Base-by-base conservation (phyloP, 1,140 invertebrate species). In the Epicauta chinensis region DNA sequence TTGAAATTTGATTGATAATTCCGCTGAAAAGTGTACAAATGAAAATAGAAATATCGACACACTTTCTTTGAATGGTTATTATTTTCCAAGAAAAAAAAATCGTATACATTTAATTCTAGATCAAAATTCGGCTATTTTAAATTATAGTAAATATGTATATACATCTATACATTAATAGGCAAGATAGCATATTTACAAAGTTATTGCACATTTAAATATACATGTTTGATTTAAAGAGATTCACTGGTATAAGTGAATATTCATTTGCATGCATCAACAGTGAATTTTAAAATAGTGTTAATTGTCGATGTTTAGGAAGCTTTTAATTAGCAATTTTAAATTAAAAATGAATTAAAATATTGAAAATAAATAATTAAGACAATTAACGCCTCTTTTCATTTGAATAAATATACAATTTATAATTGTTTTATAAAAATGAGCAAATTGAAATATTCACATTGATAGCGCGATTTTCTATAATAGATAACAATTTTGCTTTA, bases 161-260 rank as follows among this genome's bases (percentile, higher is more conserved):
- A 69, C 68, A 70, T 64, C 63, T 69, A 69, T 70, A 70, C 65
- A 70, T 62, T 56, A 56, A 69, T 59, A 66, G 58, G 58, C 60
- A 56, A 62, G 47, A 52, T 55, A 53, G 47, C 34, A 47, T 68
- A 67, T 70, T 60, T 67, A 69, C 63, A 70, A 61, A 65, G 63
- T 70, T 70, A 70, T 70, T 70, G 68, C 68, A 70, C 68, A 68
- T 65, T 66, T 60, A 66, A 65, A 66, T 66, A 62, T 67, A 67
- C 60, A 66, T 43, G 53, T 59, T 47, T 56, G 36, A 39, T 49
- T 37, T 29, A 38, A 38, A 49, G 40, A 15, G 36, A 38, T 34
- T 37, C 45, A 47, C 35, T 47, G 35, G 45, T 47, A 47, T 23
- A 37, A 47, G 45, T 47, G 45, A 47, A 47, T 47, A 47, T 47